Percentiles rank a stretch among this genome's conserved stretches.
Conservation (phyloP, 2,113 vertebrate genomes). For the Xenus cinereus region DNA sequence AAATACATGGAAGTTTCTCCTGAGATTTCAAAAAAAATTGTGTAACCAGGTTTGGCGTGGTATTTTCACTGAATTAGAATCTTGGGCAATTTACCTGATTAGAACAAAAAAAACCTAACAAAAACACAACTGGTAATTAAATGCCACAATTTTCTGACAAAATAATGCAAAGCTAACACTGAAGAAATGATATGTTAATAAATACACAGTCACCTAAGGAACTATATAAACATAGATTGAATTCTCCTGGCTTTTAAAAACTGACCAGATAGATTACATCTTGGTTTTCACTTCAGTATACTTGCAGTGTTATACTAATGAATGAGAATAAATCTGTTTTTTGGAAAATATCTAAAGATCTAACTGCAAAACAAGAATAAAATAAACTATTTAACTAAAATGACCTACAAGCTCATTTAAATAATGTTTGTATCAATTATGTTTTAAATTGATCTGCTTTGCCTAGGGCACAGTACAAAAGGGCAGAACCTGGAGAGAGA, state of each 20-base stretch:
- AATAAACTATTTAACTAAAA: background rate
- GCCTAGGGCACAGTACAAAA: background rate
- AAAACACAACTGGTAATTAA: background rate
- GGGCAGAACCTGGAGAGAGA: background rate
- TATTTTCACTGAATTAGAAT: background rate
- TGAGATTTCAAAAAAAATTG: background rate
- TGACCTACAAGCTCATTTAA: background rate
- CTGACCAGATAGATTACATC: background rate
- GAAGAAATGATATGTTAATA: background rate
- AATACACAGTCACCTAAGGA: background rate
- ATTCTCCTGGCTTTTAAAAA: background rate
- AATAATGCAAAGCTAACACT: background rate
- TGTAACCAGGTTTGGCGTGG: background rate
- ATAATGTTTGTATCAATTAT: background rate
- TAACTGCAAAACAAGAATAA: background rate
- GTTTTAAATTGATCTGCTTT: background rate
- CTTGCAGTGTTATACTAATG: background rate
- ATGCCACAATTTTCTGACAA: background rate
- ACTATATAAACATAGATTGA: background rate
- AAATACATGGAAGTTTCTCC: background rate
- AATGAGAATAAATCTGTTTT: background rate
- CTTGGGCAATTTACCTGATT: background rate
- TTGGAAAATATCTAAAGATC: background rate
- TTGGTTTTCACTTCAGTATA: background rate
- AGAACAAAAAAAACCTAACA: background rate